Base-by-base conservation (phyloP, 2,888 invertebrate species). In the Busseola fusca region DNA sequence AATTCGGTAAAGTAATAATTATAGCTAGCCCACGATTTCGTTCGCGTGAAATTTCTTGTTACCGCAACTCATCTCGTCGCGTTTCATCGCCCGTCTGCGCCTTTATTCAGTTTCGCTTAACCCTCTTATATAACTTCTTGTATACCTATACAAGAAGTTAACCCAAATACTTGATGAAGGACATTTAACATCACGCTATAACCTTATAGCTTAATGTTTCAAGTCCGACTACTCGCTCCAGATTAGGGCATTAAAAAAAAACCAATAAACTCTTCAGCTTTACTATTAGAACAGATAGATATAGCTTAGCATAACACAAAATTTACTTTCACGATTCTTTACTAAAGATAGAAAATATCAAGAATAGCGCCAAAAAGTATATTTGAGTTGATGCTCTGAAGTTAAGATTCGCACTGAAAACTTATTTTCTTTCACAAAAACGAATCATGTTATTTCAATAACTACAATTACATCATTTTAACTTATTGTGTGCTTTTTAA, bases 1-100 rank as follows among this genome's bases (percentile, higher is more conserved):
- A 73, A 67, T 57, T 56, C 18, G n/a, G 27, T 65, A 25, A 45
- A 64, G 18, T 69, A 30, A 40, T 48, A 30, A 40, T 48, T 30
- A 52, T 50, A 48, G 10, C 48, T 48, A 50, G 48, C 48, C n/a
- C 48, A 48, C n/a, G 48, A n/a, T 10, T 48, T n/a, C 21, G 3
- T 10, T 10, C 4, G 48, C 48, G 48, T 50, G 48, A 21, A 45
- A 48, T n/a, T 12, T 48, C 4, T 10, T 48, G n/a, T n/a, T 48
- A 0, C 21, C 21, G 3, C 21, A 21, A 48, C 48, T 21, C 10
- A n/a, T 21, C n/a, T 10, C n/a, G 48, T 3, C n/a, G 10, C 21
- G 10, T 50, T 10, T 10, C 12, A n/a, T n/a, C 12, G n/a, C 21
- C 21, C n/a, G 48, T 10, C n/a, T 10, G 48, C 48, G n/a, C 48